These are phyloP conservation scores for Diabrotica undecimpunctata DNA, from an alignment of 1,140 invertebrate species.

Conservation along the genomic window DNA sequence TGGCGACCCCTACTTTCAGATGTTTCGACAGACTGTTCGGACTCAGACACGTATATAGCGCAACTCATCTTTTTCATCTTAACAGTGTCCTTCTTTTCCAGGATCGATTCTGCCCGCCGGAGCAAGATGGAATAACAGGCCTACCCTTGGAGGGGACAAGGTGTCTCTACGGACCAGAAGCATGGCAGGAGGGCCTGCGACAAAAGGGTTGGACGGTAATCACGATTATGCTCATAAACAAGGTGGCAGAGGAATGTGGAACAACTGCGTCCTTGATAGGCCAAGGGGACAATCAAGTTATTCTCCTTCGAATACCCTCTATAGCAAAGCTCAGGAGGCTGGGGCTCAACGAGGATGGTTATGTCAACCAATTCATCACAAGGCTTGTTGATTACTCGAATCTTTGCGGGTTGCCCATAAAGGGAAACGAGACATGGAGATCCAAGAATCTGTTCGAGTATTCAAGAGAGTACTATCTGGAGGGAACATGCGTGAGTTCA, in stretches of 20 bases:
- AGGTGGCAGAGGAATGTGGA: neutral
- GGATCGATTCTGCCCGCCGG: slow-evolving; percentile 4
- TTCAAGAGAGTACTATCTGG: neutral
- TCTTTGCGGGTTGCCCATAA: neutral
- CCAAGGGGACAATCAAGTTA: slow-evolving; percentile 11
- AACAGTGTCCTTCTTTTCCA: slow-evolving; percentile 5
- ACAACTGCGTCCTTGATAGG: slow-evolving; percentile 6
- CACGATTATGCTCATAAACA: neutral
- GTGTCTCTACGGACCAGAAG: neutral
- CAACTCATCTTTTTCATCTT: slow-evolving; percentile 8
- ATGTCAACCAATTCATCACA: neutral
- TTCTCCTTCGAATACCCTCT: neutral
- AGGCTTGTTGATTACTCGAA: neutral
- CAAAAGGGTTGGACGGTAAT: slow-evolving; percentile 10
- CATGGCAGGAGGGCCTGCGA: slow-evolving; percentile 5
- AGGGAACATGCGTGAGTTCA: neutral
- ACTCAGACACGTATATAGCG: neutral
- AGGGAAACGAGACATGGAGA: slow-evolving; percentile 10
- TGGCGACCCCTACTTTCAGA: no score
- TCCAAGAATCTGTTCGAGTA: neutral
- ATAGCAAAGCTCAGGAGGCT: neutral
- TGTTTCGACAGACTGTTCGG: no score
- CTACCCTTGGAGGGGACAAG: neutral
- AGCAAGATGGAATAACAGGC: neutral
- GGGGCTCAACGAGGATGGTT: neutral